Evolutionary conservation across 1,140 invertebrate species (phyloP), one percentile per base, ranked within the genome.

Genomic region (Tribolium castaneum): DNA sequence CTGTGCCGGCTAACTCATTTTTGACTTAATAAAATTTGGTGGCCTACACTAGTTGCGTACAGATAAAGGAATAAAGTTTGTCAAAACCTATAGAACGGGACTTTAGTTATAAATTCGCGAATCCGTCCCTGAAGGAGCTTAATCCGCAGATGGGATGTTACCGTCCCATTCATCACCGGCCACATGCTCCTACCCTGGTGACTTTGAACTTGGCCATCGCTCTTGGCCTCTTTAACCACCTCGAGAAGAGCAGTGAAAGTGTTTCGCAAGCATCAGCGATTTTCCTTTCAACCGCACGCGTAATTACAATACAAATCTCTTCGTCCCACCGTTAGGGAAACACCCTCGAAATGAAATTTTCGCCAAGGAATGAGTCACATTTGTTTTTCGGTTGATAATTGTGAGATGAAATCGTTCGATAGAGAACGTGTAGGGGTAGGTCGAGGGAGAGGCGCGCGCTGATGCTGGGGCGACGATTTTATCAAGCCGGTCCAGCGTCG

Each of bases 351-450:
- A 19, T 12, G 52, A 4, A 56, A 56, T 56, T 56, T 56, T 56
- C 16, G 52, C 52, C 12, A 56, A 45, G n/a, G 30, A 66, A 22
- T 66, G 59, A 66, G 25, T 66, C 59, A 66, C 59, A 66, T 66
- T 66, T 66, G 59, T 66, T 66, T 66, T 66, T 45, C 39, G 54
- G 30, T 5, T 7, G 59, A 66, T 66, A 66, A 66, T 66, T 66
- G 56, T 12, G 30, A 52, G 51, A 13, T 14, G 59, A 66, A 12
- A 66, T 66, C 25, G 59, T 66, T 66, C 59, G 59, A 66, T 66
- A 35, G 59, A 30, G 19, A 59, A 22, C 19, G 74, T 50, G 71
- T 80, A 80, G 80, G 80, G 80, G 77, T 80, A 80, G 80, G 80
- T 80, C 77, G 71, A 72, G 80, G 70, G 78, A 72, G 80, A 71